These are phyloP conservation scores for Poecile atricapillus DNA, from an alignment of 2,113 vertebrate genomes.

Conservation along the genomic window DNA sequence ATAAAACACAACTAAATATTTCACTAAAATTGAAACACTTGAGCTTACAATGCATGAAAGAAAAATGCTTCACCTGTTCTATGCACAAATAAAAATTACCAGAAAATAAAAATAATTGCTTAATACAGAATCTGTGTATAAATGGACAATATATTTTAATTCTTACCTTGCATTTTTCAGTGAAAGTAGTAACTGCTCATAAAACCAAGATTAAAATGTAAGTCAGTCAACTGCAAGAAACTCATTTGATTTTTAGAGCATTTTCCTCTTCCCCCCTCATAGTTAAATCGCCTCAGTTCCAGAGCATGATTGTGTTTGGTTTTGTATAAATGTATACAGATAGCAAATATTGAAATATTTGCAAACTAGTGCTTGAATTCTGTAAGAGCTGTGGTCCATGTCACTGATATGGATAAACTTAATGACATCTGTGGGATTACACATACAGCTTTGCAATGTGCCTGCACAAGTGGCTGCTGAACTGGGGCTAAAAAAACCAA, in stretches of 20 bases:
- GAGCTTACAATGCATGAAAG: not conserved
- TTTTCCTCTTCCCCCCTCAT: not conserved
- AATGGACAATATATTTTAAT: not conserved
- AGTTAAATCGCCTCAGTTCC: not conserved
- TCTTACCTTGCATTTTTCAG: not conserved
- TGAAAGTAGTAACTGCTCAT: not conserved
- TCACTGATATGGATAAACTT: not conserved
- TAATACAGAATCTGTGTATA: not conserved
- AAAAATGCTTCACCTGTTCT: not conserved
- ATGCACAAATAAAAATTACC: not conserved
- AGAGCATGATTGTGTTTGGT: not conserved
- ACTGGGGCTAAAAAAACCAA: not conserved
- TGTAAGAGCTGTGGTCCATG: not conserved
- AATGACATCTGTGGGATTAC: not conserved
- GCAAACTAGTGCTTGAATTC: not conserved
- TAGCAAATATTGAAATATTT: not conserved
- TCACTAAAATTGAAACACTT: not conserved
- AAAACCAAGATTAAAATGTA: not conserved
- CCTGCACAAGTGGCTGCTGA: not conserved
- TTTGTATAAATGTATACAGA: not conserved
- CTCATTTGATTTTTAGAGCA: rapidly evolving
- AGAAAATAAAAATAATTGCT: not conserved
- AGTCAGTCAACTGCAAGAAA: not conserved
- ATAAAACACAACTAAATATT: not conserved
- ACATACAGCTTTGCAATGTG: not conserved